phyloP scores from a whole-genome alignment of 2,888 invertebrate species.

The Polia nebulosa region DNA sequence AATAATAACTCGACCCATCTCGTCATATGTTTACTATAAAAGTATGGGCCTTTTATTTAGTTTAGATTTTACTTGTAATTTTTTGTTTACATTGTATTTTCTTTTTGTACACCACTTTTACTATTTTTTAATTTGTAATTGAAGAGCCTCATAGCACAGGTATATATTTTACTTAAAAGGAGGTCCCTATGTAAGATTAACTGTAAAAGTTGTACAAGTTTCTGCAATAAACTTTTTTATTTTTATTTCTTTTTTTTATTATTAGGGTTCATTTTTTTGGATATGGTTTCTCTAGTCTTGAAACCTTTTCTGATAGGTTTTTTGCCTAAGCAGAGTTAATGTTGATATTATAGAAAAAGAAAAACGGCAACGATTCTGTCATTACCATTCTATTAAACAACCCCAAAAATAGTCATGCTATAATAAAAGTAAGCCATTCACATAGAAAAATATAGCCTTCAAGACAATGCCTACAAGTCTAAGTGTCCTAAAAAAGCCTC shows the following conservation, averaged over 20 bases:
- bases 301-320: too few species aligned
- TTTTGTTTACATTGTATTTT: too few species aligned
- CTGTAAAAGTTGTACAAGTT: too few species aligned
- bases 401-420: not conserved
- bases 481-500: slow-evolving; percentile 64
- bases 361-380: not conserved
- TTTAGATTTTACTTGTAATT: too few species aligned
- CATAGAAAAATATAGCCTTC: slow-evolving; percentile 58
- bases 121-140: too few species aligned
- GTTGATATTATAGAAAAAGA: not conserved
- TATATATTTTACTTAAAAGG: too few species aligned
- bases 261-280: not conserved
- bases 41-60: too few species aligned
- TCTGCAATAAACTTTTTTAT: too few species aligned
- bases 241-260: not conserved
- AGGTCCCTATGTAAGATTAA: too few species aligned
- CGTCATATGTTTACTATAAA: not conserved
- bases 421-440: slow-evolving; percentile 65
- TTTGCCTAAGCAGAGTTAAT: not conserved
- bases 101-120: too few species aligned
- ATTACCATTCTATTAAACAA: not conserved
- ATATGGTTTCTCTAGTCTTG: too few species aligned
- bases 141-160: too few species aligned
- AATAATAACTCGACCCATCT: not conserved
- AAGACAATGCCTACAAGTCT: slow-evolving; percentile 68